These are phyloP conservation scores for Thryonomys swinderianus DNA, from an alignment of 2,113 vertebrate genomes.

Conservation along the genomic window DNA sequence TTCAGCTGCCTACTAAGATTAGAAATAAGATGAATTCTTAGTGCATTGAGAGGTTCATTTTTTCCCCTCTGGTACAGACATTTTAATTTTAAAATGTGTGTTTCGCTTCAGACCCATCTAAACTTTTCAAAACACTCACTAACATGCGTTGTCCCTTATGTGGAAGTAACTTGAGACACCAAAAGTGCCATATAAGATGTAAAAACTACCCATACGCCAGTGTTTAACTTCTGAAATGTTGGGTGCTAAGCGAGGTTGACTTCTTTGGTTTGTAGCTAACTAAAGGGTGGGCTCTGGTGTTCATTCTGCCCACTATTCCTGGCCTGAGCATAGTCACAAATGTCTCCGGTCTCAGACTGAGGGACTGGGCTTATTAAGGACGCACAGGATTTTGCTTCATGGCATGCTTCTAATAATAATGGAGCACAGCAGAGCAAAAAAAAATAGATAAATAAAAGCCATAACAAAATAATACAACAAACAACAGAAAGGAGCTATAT, in stretches of 20 bases:
- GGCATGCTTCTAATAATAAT: constrained; percentile 25
- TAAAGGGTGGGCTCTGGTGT: neutral
- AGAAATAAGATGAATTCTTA: neutral
- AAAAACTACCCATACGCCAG: constrained; percentile 1
- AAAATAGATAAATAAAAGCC: neutral
- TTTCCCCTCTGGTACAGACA: neutral
- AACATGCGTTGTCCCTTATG: neutral
- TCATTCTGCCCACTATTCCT: neutral
- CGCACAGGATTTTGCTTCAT: neutral
- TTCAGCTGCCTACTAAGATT: neutral
- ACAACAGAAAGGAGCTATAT: neutral
- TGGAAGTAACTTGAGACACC: neutral
- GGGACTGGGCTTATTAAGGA: neutral
- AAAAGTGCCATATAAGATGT: neutral
- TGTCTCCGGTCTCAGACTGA: neutral
- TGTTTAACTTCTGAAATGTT: constrained; percentile 26
- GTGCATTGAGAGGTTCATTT: neutral
- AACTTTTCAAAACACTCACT: constrained; percentile 46
- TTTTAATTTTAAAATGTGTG: constrained; percentile 35
- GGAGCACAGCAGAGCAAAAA: neutral
- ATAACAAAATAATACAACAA: neutral
- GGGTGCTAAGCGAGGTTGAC: neutral
- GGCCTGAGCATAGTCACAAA: neutral
- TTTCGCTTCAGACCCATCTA: constrained; percentile 39
- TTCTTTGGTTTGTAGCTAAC: constrained; percentile 37